Evolutionary conservation across 2,888 invertebrate species (phyloP).

Genomic region (Galerucella pusilla): DNA sequence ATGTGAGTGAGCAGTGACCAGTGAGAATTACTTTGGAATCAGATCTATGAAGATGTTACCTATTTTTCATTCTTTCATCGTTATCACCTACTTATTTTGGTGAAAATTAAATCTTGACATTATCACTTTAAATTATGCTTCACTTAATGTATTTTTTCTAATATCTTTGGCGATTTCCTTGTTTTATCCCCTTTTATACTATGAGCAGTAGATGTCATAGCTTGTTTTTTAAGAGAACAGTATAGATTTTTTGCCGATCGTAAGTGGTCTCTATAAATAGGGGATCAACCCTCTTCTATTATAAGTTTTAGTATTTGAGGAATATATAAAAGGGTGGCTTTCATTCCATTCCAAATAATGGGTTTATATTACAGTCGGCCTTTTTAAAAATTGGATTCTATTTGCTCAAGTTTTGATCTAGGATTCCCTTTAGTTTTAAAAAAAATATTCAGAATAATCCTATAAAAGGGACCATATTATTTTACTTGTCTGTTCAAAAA

Average conservation of each 20-base stretch:
- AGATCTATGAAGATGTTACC: too few relatives aligned
- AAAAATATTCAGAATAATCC: constrained; percentile 18
- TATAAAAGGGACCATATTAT: background rate
- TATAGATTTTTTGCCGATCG: constrained; percentile 42
- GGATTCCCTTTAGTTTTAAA: background rate
- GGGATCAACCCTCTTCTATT: constrained; percentile 44
- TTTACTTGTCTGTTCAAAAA: background rate
- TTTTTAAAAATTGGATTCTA: constrained; percentile 34
- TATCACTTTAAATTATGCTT: too few relatives aligned
- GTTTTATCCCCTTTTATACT: background rate
- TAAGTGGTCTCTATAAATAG: constrained; percentile 43
- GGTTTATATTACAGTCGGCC: constrained; percentile 40
- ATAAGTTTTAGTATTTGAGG: constrained; percentile 45
- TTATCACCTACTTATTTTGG: too few relatives aligned
- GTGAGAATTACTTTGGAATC: too few relatives aligned
- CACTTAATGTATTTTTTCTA: background rate
- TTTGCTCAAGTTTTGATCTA: constrained; percentile 28
- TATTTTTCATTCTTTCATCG: too few relatives aligned
- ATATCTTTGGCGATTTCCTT: background rate
- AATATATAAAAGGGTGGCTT: constrained; percentile 44
- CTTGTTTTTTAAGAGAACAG: constrained; percentile 34
- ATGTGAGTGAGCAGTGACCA: too few relatives aligned
- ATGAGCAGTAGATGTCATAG: constrained; percentile 19
- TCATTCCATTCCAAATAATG: constrained; percentile 40
- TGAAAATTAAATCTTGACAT: too few relatives aligned